Base-by-base conservation (phyloP, 23 tunicate species). In the Ascidia mentula region DNA sequence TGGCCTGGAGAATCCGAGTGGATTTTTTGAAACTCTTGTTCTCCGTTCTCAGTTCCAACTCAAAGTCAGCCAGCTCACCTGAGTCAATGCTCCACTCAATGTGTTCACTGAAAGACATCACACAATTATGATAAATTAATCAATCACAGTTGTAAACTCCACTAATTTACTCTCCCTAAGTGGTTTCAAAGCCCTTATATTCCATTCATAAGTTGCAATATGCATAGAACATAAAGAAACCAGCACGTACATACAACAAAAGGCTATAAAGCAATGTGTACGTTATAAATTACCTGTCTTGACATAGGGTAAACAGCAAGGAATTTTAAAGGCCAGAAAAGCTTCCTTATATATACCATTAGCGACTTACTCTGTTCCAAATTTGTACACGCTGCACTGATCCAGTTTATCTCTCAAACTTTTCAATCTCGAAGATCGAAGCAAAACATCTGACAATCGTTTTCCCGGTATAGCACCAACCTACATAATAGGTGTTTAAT, bases 341-440 rank as follows among this genome's bases (percentile, higher is more conserved):
- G n/a, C n/a, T n/a, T n/a, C n/a, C n/a, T n/a, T n/a, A n/a, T n/a
- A n/a, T n/a, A n/a, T n/a, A n/a, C n/a, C n/a, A n/a, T n/a, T n/a
- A n/a, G n/a, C n/a, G n/a, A 84, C 98, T 93, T 45, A 93, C 98
- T 93, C 77, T 2, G 92, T 84, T 59, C 92, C 92, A 75, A 85
- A 93, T 72, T 40, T 71, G 38, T 83, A 93, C 78, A 93, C 85
- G 69, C 89, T 81, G 38, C 90, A 84, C 69, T 93, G 94, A 45
- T 93, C 84, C 13, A 81, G 61, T 79, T 92, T 93, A 72, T 93
- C 93, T 37, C 93, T 72, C 22, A 93, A 45, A 24, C 79, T 81
- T 77, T 93, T 90, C 40, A 93, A 71, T 53, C 98, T 46, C 12
- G 98, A 82, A 18, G 93, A 83, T 60, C 77, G 80, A 69, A 79